A percentile compares a stretch with the other conserved stretches of the same genome.
Conservation (phyloP, 2,797 vertebrate species). For the Sitta carolinensis region DNA sequence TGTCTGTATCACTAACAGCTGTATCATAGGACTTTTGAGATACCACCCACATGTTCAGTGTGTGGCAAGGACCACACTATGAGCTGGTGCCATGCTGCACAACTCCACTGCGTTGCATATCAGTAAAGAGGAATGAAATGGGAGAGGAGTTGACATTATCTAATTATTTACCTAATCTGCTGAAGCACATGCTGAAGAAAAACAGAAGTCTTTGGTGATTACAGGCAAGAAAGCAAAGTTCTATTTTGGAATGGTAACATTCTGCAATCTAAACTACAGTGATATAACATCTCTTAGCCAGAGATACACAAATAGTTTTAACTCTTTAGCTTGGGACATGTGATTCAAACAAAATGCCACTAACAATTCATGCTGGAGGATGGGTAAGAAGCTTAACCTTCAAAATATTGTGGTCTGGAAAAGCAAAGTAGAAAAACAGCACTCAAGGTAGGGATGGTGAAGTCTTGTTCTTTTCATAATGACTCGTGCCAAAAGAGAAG, state of each 20-base stretch:
- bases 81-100: neutral
- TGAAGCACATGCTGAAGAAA: neutral
- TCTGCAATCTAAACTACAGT: neutral
- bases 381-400: neutral
- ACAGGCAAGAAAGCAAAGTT: neutral
- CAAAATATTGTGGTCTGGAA: neutral
- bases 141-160: neutral
- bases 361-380: neutral
- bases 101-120: neutral
- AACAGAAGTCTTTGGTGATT: neutral
- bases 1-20: neutral
- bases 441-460: neutral
- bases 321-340: neutral
- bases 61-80: constrained; percentile 14
- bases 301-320: neutral
- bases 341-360: neutral
- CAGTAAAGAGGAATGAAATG: neutral
- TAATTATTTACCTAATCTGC: neutral
- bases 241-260: neutral
- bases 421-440: neutral
- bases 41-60: neutral
- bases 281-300: neutral
- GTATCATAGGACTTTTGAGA: neutral
- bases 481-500: neutral
- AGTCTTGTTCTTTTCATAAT: neutral